These are phyloP conservation scores for fruit fly (Drosophila melanogaster) DNA, from an alignment of 1,140 invertebrate species.

Conservation along the genomic window Release_6_plus_ISO1_MT NT_037436.4:13458501-13459000, in stretches of 20 bases:
- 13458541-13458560: slow-evolving; percentile 62
- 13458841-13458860: slow-evolving; percentile 43
- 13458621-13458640: slow-evolving; percentile 53
- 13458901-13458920: slow-evolving; percentile 48
- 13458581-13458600: neutral
- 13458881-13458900: slow-evolving; percentile 46
- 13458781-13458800: slow-evolving; percentile 7
- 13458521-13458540: slow-evolving; percentile 66
- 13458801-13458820: slow-evolving; percentile 70
- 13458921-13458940: neutral
- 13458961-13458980: slow-evolving; percentile 59
- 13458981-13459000: neutral
- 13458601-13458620: slow-evolving; percentile 28
- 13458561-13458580: slow-evolving; percentile 14
- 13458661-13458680: slow-evolving; percentile 29
- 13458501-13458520: slow-evolving; percentile 65
- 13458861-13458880: slow-evolving; percentile 24
- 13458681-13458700: neutral
- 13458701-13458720: slow-evolving; percentile 4
- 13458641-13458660: slow-evolving; percentile 38
- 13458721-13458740: slow-evolving; percentile 58
- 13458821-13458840: slow-evolving; percentile 58
- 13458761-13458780: neutral
- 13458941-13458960: slow-evolving; percentile 40
- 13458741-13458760: slow-evolving; percentile 56